These are phyloP conservation scores for Rattus rattus DNA, from an alignment of 2,113 vertebrate species.

Conservation along the genomic window DNA sequence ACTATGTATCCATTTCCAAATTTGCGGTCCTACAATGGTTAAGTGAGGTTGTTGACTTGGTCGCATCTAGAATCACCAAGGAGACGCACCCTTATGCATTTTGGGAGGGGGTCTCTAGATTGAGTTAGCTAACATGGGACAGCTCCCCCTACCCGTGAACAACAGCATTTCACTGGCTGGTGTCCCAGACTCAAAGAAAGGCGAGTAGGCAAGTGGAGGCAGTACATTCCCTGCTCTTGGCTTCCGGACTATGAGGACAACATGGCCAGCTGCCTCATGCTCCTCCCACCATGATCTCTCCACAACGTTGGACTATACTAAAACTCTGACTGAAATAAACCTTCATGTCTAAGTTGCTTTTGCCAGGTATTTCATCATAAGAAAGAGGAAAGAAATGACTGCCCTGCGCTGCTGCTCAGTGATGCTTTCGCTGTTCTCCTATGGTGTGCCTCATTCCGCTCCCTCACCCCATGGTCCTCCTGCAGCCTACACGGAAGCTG, in stretches of 20 bases:
- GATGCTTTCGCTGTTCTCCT: not conserved
- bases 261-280: not conserved
- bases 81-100: not conserved
- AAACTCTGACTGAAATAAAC: not conserved
- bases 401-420: not conserved
- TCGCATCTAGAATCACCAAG: not conserved
- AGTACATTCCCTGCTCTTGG: fast-evolving
- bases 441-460: fast-evolving
- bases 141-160: not conserved
- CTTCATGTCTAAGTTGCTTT: not conserved
- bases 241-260: not conserved
- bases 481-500: not conserved
- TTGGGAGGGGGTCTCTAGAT: not conserved
- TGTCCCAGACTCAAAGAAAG: not conserved
- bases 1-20: fast-evolving
- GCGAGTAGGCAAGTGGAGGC: not conserved
- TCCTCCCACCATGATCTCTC: too few relatives aligned
- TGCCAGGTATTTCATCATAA: not conserved
- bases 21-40: not conserved
- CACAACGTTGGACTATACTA: not conserved
- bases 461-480: not conserved
- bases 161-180: too few relatives aligned
- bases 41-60: not conserved
- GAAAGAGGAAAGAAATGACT: not conserved
- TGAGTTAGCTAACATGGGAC: not conserved